Base-by-base conservation (phyloP, 2,113 vertebrate species). In the Pogonocichla stellata region DNA sequence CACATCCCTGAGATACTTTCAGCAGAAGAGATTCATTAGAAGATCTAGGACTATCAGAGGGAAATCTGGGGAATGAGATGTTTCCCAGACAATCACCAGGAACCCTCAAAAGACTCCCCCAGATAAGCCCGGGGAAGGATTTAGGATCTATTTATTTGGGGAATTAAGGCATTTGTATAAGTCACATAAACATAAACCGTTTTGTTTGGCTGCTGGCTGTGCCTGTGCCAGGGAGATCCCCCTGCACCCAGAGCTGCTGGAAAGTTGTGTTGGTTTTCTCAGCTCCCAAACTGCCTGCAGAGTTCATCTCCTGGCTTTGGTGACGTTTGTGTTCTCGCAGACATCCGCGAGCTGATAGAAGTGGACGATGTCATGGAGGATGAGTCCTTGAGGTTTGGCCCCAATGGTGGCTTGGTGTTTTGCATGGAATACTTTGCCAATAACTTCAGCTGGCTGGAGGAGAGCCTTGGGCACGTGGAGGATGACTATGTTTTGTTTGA, bases 321-420 rank as follows among this genome's bases (percentile, higher is more conserved):
- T 33, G 62, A 5, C 2, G 2, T 33, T 13, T n/a, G 18, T 58
- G 36, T 60, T 57, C 12, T 86, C 61, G 4, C 95, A 99, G 99
- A 99, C 90, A 99, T 99, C 92, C 98, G 99, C 2, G 99, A 99
- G 96, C 96, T 99, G 56, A 99, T 99, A 14, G 98, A 99, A 93
- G 99, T 99, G 66, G 99, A 99, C 6, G 99, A 99, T 7, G 99
- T 99, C 47, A 99, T 99, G 99, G 99, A 99, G 85, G 99, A 99
- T 3, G 96, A 97, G 8, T 98, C 98, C 40, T 84, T 99, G 54
- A 88, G 98, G 73, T 99, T 99, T 7, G 99, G 99, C 9, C 99
- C 99, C 33, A 99, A 99, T 3, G 99, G 99, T 42, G 99, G 99
- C 23, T 87, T 99, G 78, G 99, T 99, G 34, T 99, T 99, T 92